These are phyloP conservation scores for Magallana gigas DNA, from an alignment of 1,140 invertebrate genomes.

Conservation along the genomic window DNA sequence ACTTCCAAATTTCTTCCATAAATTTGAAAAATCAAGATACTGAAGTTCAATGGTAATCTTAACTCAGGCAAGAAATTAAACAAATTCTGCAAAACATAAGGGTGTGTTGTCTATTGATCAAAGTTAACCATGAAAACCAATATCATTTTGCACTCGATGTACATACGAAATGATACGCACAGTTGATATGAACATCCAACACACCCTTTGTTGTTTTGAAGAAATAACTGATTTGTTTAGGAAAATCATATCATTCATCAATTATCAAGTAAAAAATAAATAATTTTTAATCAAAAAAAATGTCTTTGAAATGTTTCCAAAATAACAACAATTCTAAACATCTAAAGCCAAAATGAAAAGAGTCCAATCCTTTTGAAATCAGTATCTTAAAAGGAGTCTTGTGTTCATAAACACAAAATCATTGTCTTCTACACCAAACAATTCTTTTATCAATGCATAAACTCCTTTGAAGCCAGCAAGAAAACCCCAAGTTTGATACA, in stretches of 20 bases:
- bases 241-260: not conserved
- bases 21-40: too few species aligned
- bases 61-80: too few species aligned
- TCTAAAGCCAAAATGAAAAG: not conserved
- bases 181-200: not conserved
- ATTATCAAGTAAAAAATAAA: not conserved
- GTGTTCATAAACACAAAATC: not conserved
- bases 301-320: too few species aligned
- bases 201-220: not conserved
- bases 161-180: too few species aligned
- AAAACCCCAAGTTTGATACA: constrained; percentile 9
- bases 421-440: not conserved
- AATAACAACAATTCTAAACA: not conserved
- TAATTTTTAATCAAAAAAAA: too few species aligned
- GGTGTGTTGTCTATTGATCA: too few species aligned
- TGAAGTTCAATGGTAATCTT: too few species aligned
- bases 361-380: not conserved
- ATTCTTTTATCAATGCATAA: constrained; percentile 2
- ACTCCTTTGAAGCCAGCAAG: not conserved
- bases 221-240: not conserved
- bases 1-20: too few species aligned
- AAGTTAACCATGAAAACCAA: too few species aligned
- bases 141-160: too few species aligned
- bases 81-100: too few species aligned
- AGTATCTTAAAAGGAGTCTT: constrained; percentile 23